Evolutionary conservation across 1,140 invertebrate species (phyloP).

Genomic region (Lasioglossum albipes): DNA sequence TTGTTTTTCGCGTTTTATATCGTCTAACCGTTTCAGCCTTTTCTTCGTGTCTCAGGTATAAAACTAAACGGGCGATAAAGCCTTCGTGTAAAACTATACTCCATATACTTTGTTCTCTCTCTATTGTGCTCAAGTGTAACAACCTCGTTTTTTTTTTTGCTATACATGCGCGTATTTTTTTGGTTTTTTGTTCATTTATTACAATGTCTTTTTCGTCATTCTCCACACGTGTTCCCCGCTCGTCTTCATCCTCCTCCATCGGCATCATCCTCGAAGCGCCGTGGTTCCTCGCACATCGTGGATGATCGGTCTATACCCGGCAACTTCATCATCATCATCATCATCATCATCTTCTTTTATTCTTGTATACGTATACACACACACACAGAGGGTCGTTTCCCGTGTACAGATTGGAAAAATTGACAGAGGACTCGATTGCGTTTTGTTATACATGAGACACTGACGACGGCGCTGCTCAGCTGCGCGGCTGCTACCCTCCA

Average conservation of each 20-base stretch:
- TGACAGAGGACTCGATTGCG: slow-evolving; percentile 54
- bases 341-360: not conserved
- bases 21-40: slow-evolving; percentile 56
- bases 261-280: too few relatives aligned
- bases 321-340: too few relatives aligned
- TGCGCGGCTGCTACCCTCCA: slow-evolving; percentile 12
- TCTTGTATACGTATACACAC: slow-evolving; percentile 38
- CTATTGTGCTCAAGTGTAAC: slow-evolving; percentile 62
- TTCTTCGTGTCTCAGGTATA: slow-evolving; percentile 62
- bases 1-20: slow-evolving; percentile 29
- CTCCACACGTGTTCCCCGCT: not conserved
- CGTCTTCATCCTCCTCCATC: not conserved
- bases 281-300: too few relatives aligned
- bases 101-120: slow-evolving; percentile 60
- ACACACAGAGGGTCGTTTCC: not conserved
- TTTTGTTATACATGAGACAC: slow-evolving; percentile 64
- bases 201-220: slow-evolving; percentile 11
- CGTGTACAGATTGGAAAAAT: slow-evolving; percentile 31
- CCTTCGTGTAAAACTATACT: slow-evolving; percentile 64
- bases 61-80: slow-evolving; percentile 59
- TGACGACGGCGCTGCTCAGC: slow-evolving; percentile 39
- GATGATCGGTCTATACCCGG: too few relatives aligned
- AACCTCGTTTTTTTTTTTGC: slow-evolving; percentile 29
- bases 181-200: slow-evolving; percentile 23
- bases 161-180: slow-evolving; percentile 45